Evolutionary conservation across 2,888 invertebrate species (phyloP), one percentile per base, ranked within the genome.

Genomic region (Emesis furor): DNA sequence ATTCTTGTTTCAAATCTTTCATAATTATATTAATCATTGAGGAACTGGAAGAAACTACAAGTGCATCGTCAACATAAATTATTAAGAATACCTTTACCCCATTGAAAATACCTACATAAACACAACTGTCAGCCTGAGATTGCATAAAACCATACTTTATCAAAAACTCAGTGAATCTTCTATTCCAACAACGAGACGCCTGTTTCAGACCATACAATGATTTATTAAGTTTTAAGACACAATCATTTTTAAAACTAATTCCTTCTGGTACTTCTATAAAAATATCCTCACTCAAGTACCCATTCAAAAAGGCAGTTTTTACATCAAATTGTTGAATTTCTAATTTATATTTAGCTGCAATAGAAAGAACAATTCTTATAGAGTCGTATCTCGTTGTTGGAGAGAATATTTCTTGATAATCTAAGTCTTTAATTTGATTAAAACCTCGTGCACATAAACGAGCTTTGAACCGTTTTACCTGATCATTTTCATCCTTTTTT

Each of bases 1-100:
- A 91, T 12, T 5, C 55, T 80, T 86, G 68, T 78, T 86, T 87
- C 32, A 89, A 82, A 79, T 71, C 73, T 5, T 77, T 35, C 67
- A 89, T 84, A 55, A 88, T 82, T 59, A 68, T 8, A 17, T 75
- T 62, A 5, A 88, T 81, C 2, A 82, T 0, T 42, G 35, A 0
- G 62, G 78, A 75, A 83, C 62, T 83, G 30, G 71, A 73, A 69
- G 89, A 87, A 1, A 91, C 7, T 71, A 90, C 10, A 37, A 91
- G 74, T 0, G 51, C 87, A 85, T 91, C 91, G 84, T 91, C 90
- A 24, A 91, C 92, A 91, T 88, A 91, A 3, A 91, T 73, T 42
- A 90, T 78, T 80, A 90, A 68, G 1, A 85, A 81, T n/a, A 89
- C 83, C 82, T 90, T 91, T n/a, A 76, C 39, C 1, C 42, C 17